Conservation (phyloP, 2,113 vertebrate genomes). For the Columba livia region DNA sequence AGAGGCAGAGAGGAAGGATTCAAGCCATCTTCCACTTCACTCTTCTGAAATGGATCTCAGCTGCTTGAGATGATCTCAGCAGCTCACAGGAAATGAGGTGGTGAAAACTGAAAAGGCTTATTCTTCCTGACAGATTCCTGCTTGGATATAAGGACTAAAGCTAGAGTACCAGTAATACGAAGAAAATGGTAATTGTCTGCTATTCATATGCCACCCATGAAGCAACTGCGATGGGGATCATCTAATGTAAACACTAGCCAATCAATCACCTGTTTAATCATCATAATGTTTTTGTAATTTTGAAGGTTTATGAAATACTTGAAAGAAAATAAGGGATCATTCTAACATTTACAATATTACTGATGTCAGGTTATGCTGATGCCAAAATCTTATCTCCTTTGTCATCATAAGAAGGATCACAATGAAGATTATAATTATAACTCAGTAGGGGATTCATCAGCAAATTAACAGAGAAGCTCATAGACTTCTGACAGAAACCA, state of each 20-base stretch:
- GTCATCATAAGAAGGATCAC: background rate
- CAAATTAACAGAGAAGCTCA: conserved; percentile 25
- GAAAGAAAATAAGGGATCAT: background rate
- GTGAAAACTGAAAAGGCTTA: background rate
- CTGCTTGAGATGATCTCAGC: conserved; percentile 66
- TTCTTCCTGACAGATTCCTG: conserved; percentile 4
- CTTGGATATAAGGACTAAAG: conserved; percentile 30
- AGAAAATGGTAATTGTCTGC: conserved; percentile 57
- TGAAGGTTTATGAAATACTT: background rate
- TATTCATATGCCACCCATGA: conserved; percentile 61
- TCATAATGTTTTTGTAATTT: background rate
- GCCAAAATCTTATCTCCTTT: background rate
- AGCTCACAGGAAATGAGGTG: conserved; percentile 70
- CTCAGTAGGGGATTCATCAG: background rate
- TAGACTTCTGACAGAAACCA: background rate
- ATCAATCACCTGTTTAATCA: background rate
- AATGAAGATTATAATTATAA: background rate
- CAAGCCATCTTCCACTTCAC: conserved; percentile 40
- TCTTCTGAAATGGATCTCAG: conserved; percentile 55
- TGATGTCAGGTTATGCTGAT: background rate
- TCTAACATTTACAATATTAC: background rate
- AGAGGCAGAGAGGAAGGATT: background rate
- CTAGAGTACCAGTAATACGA: background rate
- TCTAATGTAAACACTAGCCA: background rate
- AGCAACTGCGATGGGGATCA: conserved; percentile 56